phyloP scores from a whole-genome alignment of 2,888 invertebrate genomes.

The Meteorus cinctellus region DNA sequence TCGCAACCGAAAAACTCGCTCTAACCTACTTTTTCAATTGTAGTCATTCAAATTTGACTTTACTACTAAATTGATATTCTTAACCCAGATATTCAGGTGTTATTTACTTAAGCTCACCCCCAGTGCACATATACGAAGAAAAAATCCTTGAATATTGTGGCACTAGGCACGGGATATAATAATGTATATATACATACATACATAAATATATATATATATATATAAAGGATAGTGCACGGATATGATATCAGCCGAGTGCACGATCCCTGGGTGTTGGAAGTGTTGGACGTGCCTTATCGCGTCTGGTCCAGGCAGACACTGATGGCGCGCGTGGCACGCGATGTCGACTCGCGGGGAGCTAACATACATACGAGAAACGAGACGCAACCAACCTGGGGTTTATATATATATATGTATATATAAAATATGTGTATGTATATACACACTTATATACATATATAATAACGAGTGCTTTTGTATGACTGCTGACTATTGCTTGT shows the following conservation, averaged over 20 bases:
- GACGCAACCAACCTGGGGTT: constrained; percentile 5
- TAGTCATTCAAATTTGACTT: too few species aligned
- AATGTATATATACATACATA: not conserved
- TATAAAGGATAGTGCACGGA: constrained; percentile 47
- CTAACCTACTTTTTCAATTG: too few species aligned
- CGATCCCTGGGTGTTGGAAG: constrained; percentile 64
- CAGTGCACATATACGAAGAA: not conserved
- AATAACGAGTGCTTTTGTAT: constrained; percentile 6
- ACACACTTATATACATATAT: not conserved
- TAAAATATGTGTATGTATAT: too few species aligned
- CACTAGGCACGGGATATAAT: not conserved
- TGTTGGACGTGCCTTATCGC: constrained; percentile 73
- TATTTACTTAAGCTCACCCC: too few species aligned
- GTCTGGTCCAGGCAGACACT: constrained; percentile 68
- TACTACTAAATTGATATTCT: too few species aligned
- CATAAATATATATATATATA: not conserved
- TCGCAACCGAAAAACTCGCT: too few species aligned
- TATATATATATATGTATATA: not conserved
- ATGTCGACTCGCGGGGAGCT: constrained; percentile 2
- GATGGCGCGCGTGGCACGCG: constrained; percentile 31
- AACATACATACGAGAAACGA: constrained; percentile 9
- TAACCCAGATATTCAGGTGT: too few species aligned
- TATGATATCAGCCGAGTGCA: constrained; percentile 70
- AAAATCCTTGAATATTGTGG: constrained; percentile 6
- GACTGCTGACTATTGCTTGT: constrained; percentile 3